Evolutionary conservation across 2,797 vertebrate species (phyloP).

Genomic region (Thunnus albacares): DNA sequence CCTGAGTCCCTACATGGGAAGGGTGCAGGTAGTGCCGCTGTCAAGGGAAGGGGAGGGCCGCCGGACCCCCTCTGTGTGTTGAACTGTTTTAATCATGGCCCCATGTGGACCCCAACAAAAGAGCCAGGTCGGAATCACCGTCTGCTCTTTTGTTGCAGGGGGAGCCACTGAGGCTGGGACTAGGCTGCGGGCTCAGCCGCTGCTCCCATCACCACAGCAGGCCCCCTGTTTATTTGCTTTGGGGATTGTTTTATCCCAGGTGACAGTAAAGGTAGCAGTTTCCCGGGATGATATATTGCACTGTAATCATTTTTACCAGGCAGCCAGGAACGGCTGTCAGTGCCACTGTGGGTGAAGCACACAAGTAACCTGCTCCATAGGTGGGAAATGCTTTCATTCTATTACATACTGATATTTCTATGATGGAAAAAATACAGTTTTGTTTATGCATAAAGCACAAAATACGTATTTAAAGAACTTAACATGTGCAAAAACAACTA

Average conservation of each 20-base stretch:
- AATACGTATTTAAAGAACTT: too few relatives aligned
- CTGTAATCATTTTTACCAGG: conserved; percentile 35
- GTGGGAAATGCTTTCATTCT: not conserved
- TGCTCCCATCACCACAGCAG: conserved; percentile 69
- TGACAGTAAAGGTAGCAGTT: conserved; percentile 72
- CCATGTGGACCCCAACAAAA: conserved; percentile 84
- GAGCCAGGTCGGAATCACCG: conserved; percentile 77
- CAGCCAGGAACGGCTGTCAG: not conserved
- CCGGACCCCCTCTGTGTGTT: conserved; percentile 70
- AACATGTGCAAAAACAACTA: not conserved
- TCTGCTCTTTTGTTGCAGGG: conserved; percentile 85
- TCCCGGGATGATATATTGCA: conserved; percentile 58
- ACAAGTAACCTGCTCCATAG: not conserved
- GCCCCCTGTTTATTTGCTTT: conserved; percentile 77
- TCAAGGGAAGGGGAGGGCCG: conserved; percentile 49
- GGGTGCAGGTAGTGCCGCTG: conserved; percentile 64
- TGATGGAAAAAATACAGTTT: not conserved
- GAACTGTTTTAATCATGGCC: conserved; percentile 83
- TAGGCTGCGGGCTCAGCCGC: conserved; percentile 33
- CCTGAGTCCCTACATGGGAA: conserved; percentile 52
- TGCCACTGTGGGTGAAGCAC: not conserved
- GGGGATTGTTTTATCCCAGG: conserved; percentile 75
- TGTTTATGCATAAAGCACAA: not conserved
- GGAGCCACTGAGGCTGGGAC: conserved; percentile 80
- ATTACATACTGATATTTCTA: not conserved